A percentile compares a stretch with the other conserved stretches of the same genome.
Conservation (phyloP, 2,113 vertebrate species). For the Campylorhamphus procurvoides region DNA sequence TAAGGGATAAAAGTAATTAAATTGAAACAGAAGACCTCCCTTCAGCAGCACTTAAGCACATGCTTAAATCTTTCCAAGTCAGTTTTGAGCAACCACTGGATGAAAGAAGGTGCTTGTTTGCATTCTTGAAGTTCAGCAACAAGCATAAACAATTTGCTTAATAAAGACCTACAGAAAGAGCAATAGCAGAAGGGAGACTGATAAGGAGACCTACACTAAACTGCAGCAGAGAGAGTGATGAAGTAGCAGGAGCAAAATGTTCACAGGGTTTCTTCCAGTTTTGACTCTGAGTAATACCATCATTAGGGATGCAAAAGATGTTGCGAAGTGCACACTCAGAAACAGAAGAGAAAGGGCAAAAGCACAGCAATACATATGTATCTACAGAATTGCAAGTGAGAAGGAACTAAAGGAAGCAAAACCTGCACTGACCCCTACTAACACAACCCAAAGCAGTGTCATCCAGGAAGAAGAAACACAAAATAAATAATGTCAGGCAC, state of each 20-base stretch:
- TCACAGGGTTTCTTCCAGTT: neutral
- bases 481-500: neutral
- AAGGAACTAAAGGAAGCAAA: neutral
- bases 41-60: neutral
- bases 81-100: neutral
- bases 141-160: neutral
- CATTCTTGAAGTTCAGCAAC: neutral
- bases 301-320: neutral
- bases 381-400: neutral
- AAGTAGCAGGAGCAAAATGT: neutral
- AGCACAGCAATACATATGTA: neutral
- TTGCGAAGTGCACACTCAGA: neutral
- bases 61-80: conserved; percentile 12
- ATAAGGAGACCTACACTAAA: neutral
- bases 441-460: neutral
- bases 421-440: neutral
- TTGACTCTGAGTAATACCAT: neutral
- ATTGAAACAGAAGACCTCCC: neutral
- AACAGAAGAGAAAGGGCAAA: neutral
- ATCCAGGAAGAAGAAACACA: neutral
- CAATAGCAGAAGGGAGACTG: neutral
- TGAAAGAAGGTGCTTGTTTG: neutral
- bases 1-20: conserved; percentile 34
- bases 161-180: neutral
- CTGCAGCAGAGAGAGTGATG: neutral